Conservation (phyloP, 2,888 invertebrate species). For the Mimumesa dahlbomi region DNA sequence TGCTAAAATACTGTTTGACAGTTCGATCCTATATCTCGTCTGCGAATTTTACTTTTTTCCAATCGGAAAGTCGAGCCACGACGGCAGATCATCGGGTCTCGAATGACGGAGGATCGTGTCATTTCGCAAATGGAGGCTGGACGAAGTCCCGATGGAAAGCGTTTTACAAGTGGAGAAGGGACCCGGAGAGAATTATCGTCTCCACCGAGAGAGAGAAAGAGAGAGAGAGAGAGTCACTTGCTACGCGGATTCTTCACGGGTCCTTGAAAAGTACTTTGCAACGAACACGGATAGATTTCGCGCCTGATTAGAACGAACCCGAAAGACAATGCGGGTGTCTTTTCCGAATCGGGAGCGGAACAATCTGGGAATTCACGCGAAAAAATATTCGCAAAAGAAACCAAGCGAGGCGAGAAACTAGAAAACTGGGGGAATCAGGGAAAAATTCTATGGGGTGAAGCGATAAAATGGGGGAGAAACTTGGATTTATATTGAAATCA, state of each 20-base stretch:
- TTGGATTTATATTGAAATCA: too few relatives aligned
- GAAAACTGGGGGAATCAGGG: too few relatives aligned
- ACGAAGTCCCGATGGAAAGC: neutral
- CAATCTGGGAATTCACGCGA: neutral
- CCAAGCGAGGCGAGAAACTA: too few relatives aligned
- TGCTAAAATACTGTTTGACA: too few relatives aligned
- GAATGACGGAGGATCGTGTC: neutral
- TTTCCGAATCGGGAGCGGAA: neutral
- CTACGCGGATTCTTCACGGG: neutral
- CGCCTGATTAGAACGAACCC: neutral
- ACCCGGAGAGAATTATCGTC: neutral
- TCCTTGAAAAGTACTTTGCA: slow-evolving; percentile 2
- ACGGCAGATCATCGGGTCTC: neutral
- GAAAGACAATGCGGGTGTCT: too few relatives aligned
- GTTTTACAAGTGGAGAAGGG: neutral
- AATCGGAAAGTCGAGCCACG: too few relatives aligned
- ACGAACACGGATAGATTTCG: neutral
- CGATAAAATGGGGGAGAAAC: too few relatives aligned
- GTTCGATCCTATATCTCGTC: too few relatives aligned
- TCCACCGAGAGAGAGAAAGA: neutral
- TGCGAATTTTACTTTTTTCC: too few relatives aligned
- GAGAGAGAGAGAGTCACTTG: neutral
- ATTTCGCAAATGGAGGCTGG: neutral
- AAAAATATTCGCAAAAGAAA: too few relatives aligned
- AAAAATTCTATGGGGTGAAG: too few relatives aligned